Evolutionary conservation across 2,888 invertebrate genomes (phyloP).

Genomic region (Monopis laevigella): DNA sequence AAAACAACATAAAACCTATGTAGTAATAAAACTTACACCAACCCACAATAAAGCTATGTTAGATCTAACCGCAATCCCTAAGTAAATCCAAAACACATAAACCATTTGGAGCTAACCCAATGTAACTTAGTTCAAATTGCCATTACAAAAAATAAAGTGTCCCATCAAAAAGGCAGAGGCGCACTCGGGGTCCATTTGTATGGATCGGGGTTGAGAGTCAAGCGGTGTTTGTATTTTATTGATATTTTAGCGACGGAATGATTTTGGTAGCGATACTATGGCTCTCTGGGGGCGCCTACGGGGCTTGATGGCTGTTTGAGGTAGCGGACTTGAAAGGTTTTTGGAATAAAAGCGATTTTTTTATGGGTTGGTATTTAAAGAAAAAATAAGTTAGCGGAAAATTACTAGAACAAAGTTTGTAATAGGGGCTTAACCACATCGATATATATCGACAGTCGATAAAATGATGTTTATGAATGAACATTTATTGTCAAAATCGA

Average conservation of each 20-base stretch:
- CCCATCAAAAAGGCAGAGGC: slow-evolving; percentile 50
- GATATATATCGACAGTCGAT: too few relatives aligned
- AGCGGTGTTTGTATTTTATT: slow-evolving; percentile 55
- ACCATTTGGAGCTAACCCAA: not conserved
- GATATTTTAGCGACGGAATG: slow-evolving; percentile 63
- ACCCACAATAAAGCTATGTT: too few relatives aligned
- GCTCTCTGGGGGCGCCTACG: slow-evolving; percentile 46
- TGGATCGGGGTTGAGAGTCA: slow-evolving; percentile 28
- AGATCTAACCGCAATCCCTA: too few relatives aligned
- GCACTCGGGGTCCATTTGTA: slow-evolving; percentile 45
- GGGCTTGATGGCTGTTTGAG: slow-evolving; percentile 41
- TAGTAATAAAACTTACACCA: too few relatives aligned
- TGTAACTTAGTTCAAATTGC: slow-evolving; percentile 8
- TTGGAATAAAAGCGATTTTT: too few relatives aligned
- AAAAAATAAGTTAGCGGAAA: not conserved
- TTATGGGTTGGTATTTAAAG: not conserved
- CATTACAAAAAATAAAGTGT: slow-evolving; percentile 46
- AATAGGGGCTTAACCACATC: too few relatives aligned
- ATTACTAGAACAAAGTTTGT: too few relatives aligned
- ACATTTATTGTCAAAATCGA: too few relatives aligned
- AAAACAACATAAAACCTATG: too few relatives aligned
- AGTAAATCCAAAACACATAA: slow-evolving; percentile 7
- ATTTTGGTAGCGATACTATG: slow-evolving; percentile 53
- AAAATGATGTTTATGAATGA: too few relatives aligned
- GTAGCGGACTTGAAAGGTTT: slow-evolving; percentile 32